Percentiles rank a stretch among this genome's conserved stretches.
Evolutionary conservation across 2,113 vertebrate species (phyloP).

Genomic region (Heteronetta atricapilla): DNA sequence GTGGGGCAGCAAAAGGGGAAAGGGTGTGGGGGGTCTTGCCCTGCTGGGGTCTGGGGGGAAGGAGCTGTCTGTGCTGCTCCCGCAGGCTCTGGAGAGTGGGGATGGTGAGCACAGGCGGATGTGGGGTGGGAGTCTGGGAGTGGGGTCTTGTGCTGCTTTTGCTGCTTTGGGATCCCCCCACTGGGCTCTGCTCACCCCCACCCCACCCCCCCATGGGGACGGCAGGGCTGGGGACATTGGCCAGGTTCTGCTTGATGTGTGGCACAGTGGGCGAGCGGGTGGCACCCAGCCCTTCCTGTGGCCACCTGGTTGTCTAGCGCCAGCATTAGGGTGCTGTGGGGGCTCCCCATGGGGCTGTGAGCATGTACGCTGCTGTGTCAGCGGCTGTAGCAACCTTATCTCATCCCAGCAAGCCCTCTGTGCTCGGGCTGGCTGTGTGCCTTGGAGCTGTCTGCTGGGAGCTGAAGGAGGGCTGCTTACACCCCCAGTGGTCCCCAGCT

Average conservation of each 20-base stretch:
- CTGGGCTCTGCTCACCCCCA: not conserved
- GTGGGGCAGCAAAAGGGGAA: not conserved
- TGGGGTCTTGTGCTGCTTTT: not conserved
- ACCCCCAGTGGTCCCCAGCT: not conserved
- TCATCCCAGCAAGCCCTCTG: not conserved
- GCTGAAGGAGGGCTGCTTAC: not conserved
- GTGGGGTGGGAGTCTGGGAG: not conserved
- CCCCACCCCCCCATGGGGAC: accelerated
- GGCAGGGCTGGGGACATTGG: not conserved
- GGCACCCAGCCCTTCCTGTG: accelerated
- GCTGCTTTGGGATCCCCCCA: not conserved
- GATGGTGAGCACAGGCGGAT: accelerated
- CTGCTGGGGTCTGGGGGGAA: no score
- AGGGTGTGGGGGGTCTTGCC: not conserved
- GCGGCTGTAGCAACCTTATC: not conserved
- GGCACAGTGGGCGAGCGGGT: not conserved
- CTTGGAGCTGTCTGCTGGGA: accelerated
- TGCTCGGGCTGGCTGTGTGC: not conserved
- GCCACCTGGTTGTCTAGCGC: not conserved
- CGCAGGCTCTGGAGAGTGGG: accelerated
- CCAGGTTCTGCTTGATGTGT: not conserved
- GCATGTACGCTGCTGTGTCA: accelerated
- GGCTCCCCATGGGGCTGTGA: not conserved
- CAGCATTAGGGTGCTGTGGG: not conserved
- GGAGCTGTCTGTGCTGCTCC: not conserved